phyloP scores from a whole-genome alignment of 2,113 vertebrate species.

The Scytalopus superciliaris region DNA sequence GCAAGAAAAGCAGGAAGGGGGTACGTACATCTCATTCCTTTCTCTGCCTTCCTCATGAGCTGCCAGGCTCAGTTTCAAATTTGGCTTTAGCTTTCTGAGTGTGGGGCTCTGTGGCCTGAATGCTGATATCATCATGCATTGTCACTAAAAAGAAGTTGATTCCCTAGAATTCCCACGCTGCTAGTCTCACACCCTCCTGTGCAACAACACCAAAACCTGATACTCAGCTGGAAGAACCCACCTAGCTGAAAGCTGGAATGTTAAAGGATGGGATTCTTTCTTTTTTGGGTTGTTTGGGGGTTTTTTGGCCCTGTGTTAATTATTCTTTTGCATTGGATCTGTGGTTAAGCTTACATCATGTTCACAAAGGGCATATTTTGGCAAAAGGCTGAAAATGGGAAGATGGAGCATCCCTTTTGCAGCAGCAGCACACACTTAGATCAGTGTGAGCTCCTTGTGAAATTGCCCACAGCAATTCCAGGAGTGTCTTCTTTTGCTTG shows the following conservation, averaged over 20 bases:
- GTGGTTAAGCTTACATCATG: not conserved
- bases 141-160: not conserved
- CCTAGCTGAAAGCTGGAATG: not conserved
- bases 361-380: not conserved
- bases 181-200: not conserved
- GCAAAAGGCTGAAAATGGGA: not conserved
- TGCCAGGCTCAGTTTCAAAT: not conserved
- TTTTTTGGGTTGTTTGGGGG: no score
- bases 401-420: not conserved
- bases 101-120: not conserved
- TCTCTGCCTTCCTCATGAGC: not conserved
- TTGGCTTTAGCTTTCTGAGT: not conserved
- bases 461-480: not conserved
- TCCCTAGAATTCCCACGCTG: not conserved
- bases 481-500: not conserved
- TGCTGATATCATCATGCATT: not conserved
- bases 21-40: constrained; percentile 48
- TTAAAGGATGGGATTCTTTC: not conserved
- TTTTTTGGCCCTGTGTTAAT: not conserved
- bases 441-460: not conserved
- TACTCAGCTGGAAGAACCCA: not conserved
- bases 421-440: not conserved
- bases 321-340: not conserved
- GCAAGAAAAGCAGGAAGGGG: constrained; percentile 29
- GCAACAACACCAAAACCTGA: not conserved